Evolutionary conservation across 2,797 vertebrate genomes (phyloP).

Genomic region (Centropyge bicolor): DNA sequence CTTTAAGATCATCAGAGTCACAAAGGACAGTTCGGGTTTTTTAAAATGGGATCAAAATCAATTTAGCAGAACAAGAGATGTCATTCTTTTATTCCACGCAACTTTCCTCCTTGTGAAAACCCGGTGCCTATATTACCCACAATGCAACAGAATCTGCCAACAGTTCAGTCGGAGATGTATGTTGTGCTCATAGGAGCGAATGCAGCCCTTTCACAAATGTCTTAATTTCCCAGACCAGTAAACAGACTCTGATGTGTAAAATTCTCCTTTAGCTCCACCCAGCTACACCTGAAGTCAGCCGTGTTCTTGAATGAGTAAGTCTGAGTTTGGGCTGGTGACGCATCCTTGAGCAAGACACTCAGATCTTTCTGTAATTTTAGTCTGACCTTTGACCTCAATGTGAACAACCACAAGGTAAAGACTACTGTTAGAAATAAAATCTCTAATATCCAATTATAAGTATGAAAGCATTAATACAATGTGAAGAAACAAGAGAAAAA

Average conservation of each 20-base stretch:
- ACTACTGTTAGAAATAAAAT: not conserved
- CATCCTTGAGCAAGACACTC: not conserved
- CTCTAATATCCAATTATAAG: not conserved
- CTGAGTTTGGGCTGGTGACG: too few relatives aligned
- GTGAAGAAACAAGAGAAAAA: not conserved
- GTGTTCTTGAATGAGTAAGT: too few relatives aligned
- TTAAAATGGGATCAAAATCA: not conserved
- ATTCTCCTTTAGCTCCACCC: not conserved
- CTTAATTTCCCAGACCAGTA: not conserved
- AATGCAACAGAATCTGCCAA: not conserved
- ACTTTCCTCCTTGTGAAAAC: too few relatives aligned
- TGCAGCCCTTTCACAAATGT: not conserved
- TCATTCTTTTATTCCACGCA: not conserved
- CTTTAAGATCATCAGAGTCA: too few relatives aligned
- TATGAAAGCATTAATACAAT: not conserved
- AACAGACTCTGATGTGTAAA: not conserved
- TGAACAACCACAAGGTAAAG: not conserved
- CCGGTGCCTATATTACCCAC: not conserved
- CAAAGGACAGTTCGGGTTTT: not conserved
- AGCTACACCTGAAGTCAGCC: not conserved
- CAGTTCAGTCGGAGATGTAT: too few relatives aligned
- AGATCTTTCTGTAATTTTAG: not conserved
- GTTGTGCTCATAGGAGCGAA: too few relatives aligned
- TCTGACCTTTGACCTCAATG: not conserved
- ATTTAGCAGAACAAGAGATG: not conserved